phyloP scores from a whole-genome alignment of 2,888 invertebrate species.

The Luperina testacea region DNA sequence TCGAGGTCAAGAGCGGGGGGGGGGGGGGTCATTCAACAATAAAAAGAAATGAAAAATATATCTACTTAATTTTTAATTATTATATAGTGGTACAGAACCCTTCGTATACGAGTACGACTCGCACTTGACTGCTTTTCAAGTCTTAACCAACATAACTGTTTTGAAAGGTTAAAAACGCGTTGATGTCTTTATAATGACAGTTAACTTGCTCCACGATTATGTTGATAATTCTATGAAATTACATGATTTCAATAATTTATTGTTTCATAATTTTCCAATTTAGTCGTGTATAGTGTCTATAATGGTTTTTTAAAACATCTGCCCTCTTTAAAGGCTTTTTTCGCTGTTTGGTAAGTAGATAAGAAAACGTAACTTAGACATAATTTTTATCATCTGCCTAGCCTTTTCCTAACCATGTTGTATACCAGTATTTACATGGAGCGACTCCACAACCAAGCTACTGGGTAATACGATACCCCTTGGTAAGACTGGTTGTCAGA shows the following conservation, averaged over 20 bases:
- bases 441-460: no score
- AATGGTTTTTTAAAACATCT: constrained; percentile 60
- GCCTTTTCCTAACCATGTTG: no score
- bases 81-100: not conserved
- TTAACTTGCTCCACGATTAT: constrained; percentile 36
- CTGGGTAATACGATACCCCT: no score
- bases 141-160: constrained; percentile 5
- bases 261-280: constrained; percentile 52
- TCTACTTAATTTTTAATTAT: no score
- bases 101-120: no score
- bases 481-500: no score
- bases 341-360: constrained; percentile 4
- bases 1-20: no score
- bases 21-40: no score
- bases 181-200: constrained; percentile 76
- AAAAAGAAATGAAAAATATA: no score
- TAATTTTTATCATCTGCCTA: not conserved
- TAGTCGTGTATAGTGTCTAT: constrained; percentile 24
- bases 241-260: constrained; percentile 58
- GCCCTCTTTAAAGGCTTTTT: constrained; percentile 42
- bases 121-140: not conserved
- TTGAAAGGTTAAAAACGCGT: constrained; percentile 62
- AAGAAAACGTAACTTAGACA: not conserved
- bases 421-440: no score
- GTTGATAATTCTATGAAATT: constrained; percentile 53